These are phyloP conservation scores for Clarias magur DNA, from an alignment of 2,113 vertebrate genomes.

Conservation along the genomic window DNA sequence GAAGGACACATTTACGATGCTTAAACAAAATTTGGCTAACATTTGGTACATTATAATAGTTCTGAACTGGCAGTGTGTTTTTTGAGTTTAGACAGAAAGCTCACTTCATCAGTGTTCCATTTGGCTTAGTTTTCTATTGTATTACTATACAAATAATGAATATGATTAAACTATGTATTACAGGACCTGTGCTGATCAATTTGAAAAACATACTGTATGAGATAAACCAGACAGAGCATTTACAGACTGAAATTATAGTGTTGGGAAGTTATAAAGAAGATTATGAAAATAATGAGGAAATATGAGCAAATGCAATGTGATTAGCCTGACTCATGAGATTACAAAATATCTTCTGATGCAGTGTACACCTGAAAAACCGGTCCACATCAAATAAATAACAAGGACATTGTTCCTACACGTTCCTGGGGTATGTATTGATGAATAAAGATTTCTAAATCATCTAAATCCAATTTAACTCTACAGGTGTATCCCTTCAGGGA, in stretches of 20 bases:
- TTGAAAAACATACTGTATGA: not conserved
- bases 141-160: not conserved
- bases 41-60: not conserved
- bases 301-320: not conserved
- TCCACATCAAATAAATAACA: constrained; percentile 4
- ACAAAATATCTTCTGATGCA: not conserved
- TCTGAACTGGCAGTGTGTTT: not conserved
- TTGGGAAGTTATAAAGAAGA: not conserved
- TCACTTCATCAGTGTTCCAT: not conserved
- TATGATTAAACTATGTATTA: not conserved
- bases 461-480: not conserved
- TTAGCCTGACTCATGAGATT: not conserved
- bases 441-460: not conserved
- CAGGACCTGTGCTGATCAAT: not conserved
- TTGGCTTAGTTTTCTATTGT: not conserved
- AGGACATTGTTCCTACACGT: not conserved
- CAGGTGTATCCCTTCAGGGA: not conserved
- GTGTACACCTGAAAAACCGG: not conserved
- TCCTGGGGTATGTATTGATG: not conserved
- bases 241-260: not conserved
- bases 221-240: not conserved
- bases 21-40: not conserved
- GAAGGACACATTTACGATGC: not conserved
- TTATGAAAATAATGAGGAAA: not conserved
- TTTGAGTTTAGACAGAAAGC: not conserved